Conservation (phyloP, 2,113 vertebrate species). For the Gymnorhina tibicen region DNA sequence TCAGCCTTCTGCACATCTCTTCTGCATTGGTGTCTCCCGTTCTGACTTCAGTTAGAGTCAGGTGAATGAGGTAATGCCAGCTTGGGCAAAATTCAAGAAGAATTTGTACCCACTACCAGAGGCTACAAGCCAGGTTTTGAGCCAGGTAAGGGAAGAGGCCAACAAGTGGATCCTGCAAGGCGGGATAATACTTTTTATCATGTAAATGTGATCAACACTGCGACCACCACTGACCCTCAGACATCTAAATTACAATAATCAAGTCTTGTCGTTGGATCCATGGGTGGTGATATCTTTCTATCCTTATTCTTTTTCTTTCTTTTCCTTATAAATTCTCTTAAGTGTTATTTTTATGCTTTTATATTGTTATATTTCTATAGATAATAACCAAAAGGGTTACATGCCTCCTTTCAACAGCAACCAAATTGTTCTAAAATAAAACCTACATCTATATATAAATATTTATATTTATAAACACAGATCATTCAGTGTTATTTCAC, state of each 20-base stretch:
- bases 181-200: not conserved
- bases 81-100: not conserved
- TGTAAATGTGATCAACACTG: not conserved
- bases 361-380: not conserved
- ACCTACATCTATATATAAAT: no score
- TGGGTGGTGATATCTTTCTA: not conserved
- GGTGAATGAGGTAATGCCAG: not conserved
- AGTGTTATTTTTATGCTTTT: not conserved
- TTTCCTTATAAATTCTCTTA: not conserved
- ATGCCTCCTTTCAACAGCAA: not conserved
- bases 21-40: not conserved
- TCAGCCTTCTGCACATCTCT: not conserved
- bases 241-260: not conserved
- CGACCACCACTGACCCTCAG: rapidly evolving
- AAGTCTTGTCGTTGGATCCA: not conserved
- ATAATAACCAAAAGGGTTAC: not conserved
- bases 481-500: not conserved
- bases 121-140: not conserved
- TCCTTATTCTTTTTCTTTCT: not conserved
- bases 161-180: not conserved
- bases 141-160: not conserved
- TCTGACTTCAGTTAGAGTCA: not conserved
- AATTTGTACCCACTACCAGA: not conserved
- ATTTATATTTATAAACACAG: not conserved
- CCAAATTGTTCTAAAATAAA: not conserved